These are phyloP conservation scores for Prolemur simus DNA, from an alignment of 2,113 vertebrate genomes.

Conservation along the genomic window DNA sequence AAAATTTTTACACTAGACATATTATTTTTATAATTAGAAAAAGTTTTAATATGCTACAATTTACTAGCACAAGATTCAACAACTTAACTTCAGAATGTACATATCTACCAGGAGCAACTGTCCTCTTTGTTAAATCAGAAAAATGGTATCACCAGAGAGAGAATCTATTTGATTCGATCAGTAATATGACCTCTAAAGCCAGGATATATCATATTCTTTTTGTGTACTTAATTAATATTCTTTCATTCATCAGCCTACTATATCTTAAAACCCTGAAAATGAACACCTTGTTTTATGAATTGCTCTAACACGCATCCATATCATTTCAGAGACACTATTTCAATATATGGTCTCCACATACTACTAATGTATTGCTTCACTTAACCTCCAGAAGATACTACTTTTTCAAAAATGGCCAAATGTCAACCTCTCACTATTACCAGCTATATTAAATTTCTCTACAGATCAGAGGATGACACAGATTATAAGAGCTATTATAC, in stretches of 20 bases:
- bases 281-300: slow-evolving; percentile 11
- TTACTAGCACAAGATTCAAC: not conserved
- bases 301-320: not conserved
- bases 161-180: slow-evolving; percentile 40
- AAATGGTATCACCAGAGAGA: not conserved
- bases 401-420: slow-evolving; percentile 7
- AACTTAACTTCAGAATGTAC: not conserved
- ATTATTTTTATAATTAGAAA: slow-evolving; percentile 30
- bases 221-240: slow-evolving; percentile 40
- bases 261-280: slow-evolving; percentile 45
- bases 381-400: not conserved
- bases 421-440: slow-evolving; percentile 48
- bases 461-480: slow-evolving; percentile 37
- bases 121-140: not conserved
- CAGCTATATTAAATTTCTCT: slow-evolving; percentile 57
- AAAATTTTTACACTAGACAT: not conserved
- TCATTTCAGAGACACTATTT: slow-evolving; percentile 47
- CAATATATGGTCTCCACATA: slow-evolving; percentile 11
- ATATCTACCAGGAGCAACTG: slow-evolving; percentile 55
- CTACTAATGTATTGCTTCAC: not conserved
- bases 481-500: slow-evolving; percentile 47
- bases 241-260: slow-evolving; percentile 46
- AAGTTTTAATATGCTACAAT: not conserved
- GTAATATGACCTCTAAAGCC: slow-evolving; percentile 29
- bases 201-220: slow-evolving; percentile 44